phyloP scores from a whole-genome alignment of 2,797 vertebrate genomes.

The Uromys caudimaculatus region DNA sequence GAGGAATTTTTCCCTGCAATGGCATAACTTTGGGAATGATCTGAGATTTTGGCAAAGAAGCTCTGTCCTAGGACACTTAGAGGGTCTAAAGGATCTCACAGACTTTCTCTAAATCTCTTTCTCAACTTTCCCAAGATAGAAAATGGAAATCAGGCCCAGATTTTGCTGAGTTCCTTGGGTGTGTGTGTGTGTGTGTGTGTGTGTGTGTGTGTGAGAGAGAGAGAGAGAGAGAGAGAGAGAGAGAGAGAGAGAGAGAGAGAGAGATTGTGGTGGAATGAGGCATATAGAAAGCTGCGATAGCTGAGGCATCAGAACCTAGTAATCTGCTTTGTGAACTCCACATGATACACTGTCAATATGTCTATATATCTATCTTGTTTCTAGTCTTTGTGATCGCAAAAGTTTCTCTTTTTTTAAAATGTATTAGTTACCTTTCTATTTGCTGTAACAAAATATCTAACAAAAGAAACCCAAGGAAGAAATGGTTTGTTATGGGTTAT shows the following conservation, averaged over 20 bases:
- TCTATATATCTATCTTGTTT: background rate
- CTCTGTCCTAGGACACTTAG: background rate
- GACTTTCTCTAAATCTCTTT: background rate
- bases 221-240: no score
- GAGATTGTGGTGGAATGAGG: background rate
- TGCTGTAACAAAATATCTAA: background rate
- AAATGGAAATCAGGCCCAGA: accelerated
- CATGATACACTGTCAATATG: accelerated
- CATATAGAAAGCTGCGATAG: background rate
- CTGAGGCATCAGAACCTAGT: background rate
- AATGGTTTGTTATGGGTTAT: background rate
- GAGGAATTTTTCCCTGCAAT: background rate
- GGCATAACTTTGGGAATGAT: accelerated
- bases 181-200: background rate
- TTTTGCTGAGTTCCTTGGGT: background rate
- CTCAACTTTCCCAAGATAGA: background rate
- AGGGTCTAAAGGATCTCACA: background rate
- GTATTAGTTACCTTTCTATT: background rate
- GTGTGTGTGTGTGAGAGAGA: background rate
- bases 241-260: no score
- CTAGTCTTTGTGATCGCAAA: background rate
- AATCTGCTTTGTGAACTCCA: background rate
- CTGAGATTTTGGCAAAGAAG: background rate
- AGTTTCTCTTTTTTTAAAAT: no score
- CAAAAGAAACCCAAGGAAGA: background rate